Percentiles rank a stretch among this genome's conserved stretches.
Conservation (phyloP, 2,113 vertebrate genomes). For the Turdus rufiventris region DNA sequence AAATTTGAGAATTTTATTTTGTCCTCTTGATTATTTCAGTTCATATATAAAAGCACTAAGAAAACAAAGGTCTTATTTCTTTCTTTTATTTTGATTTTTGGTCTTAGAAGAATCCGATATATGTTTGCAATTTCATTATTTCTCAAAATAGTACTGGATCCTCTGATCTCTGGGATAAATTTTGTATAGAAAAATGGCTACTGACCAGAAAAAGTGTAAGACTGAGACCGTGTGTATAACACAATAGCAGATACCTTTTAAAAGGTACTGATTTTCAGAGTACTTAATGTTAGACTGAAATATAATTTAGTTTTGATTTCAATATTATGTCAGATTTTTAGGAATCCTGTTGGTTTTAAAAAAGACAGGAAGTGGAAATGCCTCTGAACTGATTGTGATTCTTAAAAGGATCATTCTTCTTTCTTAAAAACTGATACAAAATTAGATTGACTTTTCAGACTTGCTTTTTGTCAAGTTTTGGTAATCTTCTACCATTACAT, state of each 20-base stretch:
- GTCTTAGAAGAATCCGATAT: background rate
- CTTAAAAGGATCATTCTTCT: background rate
- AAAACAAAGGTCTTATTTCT: background rate
- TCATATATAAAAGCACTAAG: background rate
- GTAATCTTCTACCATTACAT: background rate
- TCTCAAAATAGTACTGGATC: background rate
- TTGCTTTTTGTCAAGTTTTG: background rate
- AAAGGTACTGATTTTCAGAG: background rate
- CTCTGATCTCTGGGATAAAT: background rate
- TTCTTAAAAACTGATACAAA: background rate
- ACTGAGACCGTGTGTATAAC: background rate
- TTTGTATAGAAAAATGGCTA: background rate
- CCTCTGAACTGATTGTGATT: background rate
- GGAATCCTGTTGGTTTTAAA: background rate
- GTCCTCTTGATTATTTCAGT: background rate
- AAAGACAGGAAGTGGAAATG: background rate
- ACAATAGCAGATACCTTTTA: background rate
- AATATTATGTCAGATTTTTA: background rate
- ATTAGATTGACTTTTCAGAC: background rate
- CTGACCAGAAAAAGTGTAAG: background rate
- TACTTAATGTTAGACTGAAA: background rate
- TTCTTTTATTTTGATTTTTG: background rate
- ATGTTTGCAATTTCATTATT: background rate
- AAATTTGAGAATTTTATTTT: background rate
- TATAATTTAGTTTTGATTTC: background rate